Base-by-base conservation (phyloP, 1,140 invertebrate genomes). In the Tetragnatha versicolor region DNA sequence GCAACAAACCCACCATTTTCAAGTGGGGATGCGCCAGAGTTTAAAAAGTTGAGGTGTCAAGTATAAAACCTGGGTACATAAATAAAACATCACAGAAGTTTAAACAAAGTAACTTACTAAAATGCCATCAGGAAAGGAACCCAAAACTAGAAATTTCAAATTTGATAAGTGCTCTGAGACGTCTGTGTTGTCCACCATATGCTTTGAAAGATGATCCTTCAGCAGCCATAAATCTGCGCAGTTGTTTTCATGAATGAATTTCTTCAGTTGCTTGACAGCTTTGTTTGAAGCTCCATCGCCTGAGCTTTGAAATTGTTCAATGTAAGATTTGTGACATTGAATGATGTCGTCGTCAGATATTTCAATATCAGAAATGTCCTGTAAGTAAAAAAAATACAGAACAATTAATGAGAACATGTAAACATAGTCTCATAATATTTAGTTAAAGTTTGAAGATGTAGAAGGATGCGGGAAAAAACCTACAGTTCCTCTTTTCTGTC, bases 31-130 rank as follows among this genome's bases (percentile, higher is more conserved):
- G 22, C 14, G 25, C 10, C 10, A 60, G 33, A 10, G 9, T 7
- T 20, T 60, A 20, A 37, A 35, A 9, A 60, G 25, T 51, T 1
- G 7, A 1, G 25, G 9, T 14, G 7, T 20, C 5, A 60, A 22
- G 3, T 14, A 60, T n/a, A 35, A n/a, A 29, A 31, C 6, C 22
- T 9, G n/a, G 22, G 22, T 53, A 9, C 7, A 6, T n/a, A 9
- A 6, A n/a, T 9, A 53, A 53, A n/a, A 29, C 10, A 12, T 60
- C 5, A 39, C 10, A 27, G 37, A 20, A 25, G 27, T 22, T 2
- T 31, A 61, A 61, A 61, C 9, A 37, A 9, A 39, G 37, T n/a
- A n/a, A 66, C 73, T 77, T 66, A 77, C 73, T 66, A 77, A 37
- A 20, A 77, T 45, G 17, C 55, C 22, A n/a, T 31, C 25, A 29